Base-by-base conservation (phyloP, 1,140 invertebrate genomes). In the Hyposmocoma kahamanoa region DNA sequence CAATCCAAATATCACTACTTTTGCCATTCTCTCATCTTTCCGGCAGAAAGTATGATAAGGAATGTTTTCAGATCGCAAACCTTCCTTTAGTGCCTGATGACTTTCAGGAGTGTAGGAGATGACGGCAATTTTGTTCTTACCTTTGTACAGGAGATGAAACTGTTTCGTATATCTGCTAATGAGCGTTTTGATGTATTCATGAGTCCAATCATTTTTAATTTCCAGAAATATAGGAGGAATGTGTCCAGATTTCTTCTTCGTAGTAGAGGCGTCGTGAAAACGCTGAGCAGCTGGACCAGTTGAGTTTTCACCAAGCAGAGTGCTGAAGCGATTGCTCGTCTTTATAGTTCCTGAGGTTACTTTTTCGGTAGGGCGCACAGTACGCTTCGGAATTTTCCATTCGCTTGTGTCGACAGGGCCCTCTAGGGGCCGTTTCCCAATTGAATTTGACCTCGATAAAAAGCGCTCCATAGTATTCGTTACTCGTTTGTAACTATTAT, bases 21-120 rank as follows among this genome's bases (percentile, higher is more conserved):
- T 42, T 8, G 15, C n/a, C 2, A 15, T 8, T 42, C 15, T 42
- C 24, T 42, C 41, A 22, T 42, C 41, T 42, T 42, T 42, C 2
- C 41, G 41, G 20, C 6, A 22, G 13, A 22, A 42, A 22, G 41
- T 42, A 17, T 42, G 41, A 13, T 10, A 42, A 2, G 20, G 3
- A 24, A 26, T 5, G n/a, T 11, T n/a, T 13, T 42, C 22, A 22
- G 20, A n/a, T 13, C 8, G 10, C 9, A 42, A 13, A 2, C 41
- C 41, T 5, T 22, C 22, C 13, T 42, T 42, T 3, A 42, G 20
- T 22, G 22, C 9, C 17, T 42, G 20, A 13, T 42, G 41, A 24
- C 20, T 2, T 6, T 22, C 9, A 3, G 41, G 2, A 13, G 3
- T 15, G 17, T 22, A 22, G 13, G 20, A 42, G n/a, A n/a, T 4